These are phyloP conservation scores for Xylocampa areola DNA, from an alignment of 2,888 invertebrate genomes.

Conservation along the genomic window DNA sequence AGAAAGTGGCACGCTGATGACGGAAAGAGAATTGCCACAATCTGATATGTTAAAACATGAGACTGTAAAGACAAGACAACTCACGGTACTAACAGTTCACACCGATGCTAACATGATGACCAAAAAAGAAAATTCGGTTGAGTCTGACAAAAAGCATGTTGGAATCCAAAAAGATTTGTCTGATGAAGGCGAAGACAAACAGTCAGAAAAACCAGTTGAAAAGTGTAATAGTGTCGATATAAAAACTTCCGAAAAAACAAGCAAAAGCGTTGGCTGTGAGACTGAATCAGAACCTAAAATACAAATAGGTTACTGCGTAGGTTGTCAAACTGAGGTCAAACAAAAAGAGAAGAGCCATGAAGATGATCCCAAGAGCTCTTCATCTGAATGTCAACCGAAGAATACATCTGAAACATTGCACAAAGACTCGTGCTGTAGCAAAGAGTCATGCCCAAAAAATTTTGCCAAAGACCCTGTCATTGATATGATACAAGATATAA, in stretches of 20 bases:
- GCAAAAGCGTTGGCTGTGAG: constrained; percentile 32
- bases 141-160: constrained; percentile 30
- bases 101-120: constrained; percentile 3
- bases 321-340: constrained; percentile 33
- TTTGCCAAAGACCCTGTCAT: constrained; percentile 71
- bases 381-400: background rate
- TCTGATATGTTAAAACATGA: too few relatives aligned
- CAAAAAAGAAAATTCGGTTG: constrained; percentile 5
- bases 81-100: background rate
- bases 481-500: constrained; percentile 80
- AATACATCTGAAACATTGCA: background rate
- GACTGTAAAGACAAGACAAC: too few relatives aligned
- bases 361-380: background rate
- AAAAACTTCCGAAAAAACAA: constrained; percentile 9
- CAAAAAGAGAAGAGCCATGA: constrained; percentile 2
- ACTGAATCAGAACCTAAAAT: constrained; percentile 4
- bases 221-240: background rate
- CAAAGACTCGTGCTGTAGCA: constrained; percentile 7
- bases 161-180: constrained; percentile 56
- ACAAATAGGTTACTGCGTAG: background rate
- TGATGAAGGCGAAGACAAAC: background rate
- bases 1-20: background rate
- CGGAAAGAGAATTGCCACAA: background rate
- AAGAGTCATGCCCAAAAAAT: constrained; percentile 2
- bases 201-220: background rate